Base-by-base conservation (phyloP, 2,113 vertebrate genomes). In the Stigmatopora nigra region DNA sequence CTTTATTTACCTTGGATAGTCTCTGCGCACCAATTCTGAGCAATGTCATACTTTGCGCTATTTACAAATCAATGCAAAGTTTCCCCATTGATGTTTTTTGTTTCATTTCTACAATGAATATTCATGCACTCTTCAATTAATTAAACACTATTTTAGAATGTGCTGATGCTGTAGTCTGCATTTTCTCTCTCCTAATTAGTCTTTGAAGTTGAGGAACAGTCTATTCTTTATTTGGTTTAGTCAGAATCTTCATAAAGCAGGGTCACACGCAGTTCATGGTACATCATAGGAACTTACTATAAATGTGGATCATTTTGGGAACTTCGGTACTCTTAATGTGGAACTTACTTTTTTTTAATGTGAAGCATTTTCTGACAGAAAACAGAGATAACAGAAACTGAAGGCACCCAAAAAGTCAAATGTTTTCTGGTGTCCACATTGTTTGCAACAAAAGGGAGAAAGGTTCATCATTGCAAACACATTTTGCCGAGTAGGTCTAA, bases 311-410 rank as follows among this genome's bases (percentile, higher is more conserved):
- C 44, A 57, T 48, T 62, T 78, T 78, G 75, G 59, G 67, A 70
- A 71, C 74, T 68, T 31, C 25, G 25, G 1, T 31, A 31, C 2
- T 31, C 25, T 31, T 31, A 31, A 31, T 31, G 25, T 3, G 25
- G 25, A 31, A 31, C 25, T 31, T 31, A 31, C 25, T 31, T 63
- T 63, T 56, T 83, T 84, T 72, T 36, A 20, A 70, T 69, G 67
- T 77, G 69, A 86, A 81, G 69, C 74, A 82, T 85, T 75, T 85
- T 85, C 87, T 83, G 68, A 41, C 63, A 58, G 68, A 64, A 49
- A 46, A 77, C 69, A 61, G 79, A 78, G 64, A 64, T 66, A 14
- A 22, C 15, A 20, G 56, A 55, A 55, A 25, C 20, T 49, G 75
- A 64, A 69, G 79, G 73, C 61, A 61, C 62, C 62, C 44, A 11